Percentiles rank a stretch among this genome's conserved stretches.
Evolutionary conservation across 2,797 vertebrate species (phyloP).

Genomic region (Myotis planiceps): DNA sequence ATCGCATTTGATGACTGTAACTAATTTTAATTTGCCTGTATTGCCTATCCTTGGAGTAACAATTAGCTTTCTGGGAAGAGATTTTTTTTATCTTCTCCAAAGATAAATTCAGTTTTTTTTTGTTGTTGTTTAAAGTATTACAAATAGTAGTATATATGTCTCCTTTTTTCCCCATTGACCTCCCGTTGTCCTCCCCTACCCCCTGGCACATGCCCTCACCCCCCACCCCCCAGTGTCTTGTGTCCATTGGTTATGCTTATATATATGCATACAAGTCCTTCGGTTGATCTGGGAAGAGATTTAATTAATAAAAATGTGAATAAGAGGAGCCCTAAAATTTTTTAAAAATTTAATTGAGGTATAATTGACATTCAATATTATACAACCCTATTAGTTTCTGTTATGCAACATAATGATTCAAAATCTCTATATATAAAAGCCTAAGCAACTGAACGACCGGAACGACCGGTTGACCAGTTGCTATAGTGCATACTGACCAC

Average conservation of each 20-base stretch:
- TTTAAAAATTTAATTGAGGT: not conserved
- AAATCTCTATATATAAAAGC: not conserved
- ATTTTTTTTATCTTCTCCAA: not conserved
- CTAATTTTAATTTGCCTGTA: slow-evolving; percentile 6
- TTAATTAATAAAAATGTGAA: not conserved
- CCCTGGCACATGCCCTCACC: no score
- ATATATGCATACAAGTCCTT: no score
- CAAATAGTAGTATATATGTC: no score
- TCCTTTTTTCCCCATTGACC: no score
- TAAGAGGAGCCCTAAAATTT: not conserved
- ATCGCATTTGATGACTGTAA: not conserved
- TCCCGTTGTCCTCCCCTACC: no score
- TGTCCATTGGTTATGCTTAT: no score
- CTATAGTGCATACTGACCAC: no score
- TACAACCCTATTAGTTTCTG: not conserved
- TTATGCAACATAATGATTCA: not conserved
- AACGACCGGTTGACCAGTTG: no score
- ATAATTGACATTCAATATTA: not conserved
- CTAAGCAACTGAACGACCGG: no score
- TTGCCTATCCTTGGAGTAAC: slow-evolving; percentile 10
- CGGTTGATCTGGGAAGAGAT: not conserved
- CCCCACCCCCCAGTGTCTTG: no score
- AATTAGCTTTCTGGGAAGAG: not conserved
- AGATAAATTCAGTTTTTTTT: no score
- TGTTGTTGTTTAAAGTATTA: no score